phyloP scores from a whole-genome alignment of 2,113 vertebrate genomes.

The Lepisosteus oculatus region DNA sequence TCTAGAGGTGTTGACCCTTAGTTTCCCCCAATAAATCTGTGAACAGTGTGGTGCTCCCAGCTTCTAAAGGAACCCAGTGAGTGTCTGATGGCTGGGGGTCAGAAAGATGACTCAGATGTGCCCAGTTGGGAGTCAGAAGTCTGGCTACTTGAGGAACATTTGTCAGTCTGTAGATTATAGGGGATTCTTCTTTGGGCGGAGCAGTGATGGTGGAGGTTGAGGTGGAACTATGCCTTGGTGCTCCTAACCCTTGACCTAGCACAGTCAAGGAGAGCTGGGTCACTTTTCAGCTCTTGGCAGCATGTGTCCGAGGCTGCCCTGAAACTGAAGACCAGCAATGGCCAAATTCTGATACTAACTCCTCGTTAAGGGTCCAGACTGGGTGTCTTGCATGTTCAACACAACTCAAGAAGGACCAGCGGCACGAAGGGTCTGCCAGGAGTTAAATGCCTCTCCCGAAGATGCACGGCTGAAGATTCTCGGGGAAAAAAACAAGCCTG shows the following conservation, averaged over 20 bases:
- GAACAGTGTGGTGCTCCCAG: slow-evolving; percentile 44
- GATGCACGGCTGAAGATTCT: slow-evolving; percentile 16
- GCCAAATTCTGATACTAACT: slow-evolving; percentile 39
- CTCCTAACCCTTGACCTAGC: slow-evolving; percentile 44
- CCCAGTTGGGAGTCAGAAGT: slow-evolving; percentile 28
- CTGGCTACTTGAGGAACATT: slow-evolving; percentile 16
- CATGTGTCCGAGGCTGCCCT: slow-evolving; percentile 55
- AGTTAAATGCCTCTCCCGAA: slow-evolving; percentile 2
- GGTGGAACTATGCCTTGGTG: slow-evolving; percentile 42
- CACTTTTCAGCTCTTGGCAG: slow-evolving; percentile 53
- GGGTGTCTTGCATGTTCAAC: not conserved
- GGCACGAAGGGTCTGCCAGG: slow-evolving; percentile 20
- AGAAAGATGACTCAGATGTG: slow-evolving; percentile 35
- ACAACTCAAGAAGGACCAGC: slow-evolving; percentile 10
- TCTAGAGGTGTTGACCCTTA: slow-evolving; percentile 58
- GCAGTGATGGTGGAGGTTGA: not conserved
- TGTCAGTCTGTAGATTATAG: not conserved
- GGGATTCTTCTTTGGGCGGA: not conserved
- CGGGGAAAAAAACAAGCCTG: slow-evolving; percentile 26
- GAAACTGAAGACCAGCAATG: slow-evolving; percentile 43
- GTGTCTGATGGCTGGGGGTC: slow-evolving; percentile 45
- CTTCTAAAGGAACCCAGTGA: slow-evolving; percentile 49
- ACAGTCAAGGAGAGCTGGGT: slow-evolving; percentile 45
- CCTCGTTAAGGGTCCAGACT: slow-evolving; percentile 13
- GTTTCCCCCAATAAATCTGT: slow-evolving; percentile 63